These are phyloP conservation scores for Strigamia crassipes DNA, from an alignment of 2,888 invertebrate genomes.

Conservation along the genomic window DNA sequence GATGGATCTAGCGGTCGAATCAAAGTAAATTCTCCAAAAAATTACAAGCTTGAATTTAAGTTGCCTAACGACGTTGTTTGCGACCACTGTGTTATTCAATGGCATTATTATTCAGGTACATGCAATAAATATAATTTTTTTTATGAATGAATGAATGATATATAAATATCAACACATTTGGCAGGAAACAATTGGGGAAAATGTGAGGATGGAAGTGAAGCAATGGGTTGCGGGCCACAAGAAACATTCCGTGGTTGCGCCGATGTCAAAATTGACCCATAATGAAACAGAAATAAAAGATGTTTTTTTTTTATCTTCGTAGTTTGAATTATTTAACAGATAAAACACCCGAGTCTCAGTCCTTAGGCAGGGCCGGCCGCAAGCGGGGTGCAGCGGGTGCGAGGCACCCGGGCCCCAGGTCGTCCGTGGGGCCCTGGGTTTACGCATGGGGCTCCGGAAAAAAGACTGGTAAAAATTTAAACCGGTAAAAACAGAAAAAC, in stretches of 20 bases:
- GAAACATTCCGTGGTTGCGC: conserved; percentile 43
- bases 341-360: no score
- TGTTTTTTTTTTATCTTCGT: no score
- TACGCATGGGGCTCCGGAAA: no score
- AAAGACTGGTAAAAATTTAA: no score
- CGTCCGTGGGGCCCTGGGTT: no score
- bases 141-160: neutral
- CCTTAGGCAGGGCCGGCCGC: no score
- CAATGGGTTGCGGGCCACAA: conserved; percentile 18
- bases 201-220: neutral
- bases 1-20: conserved; percentile 56
- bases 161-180: neutral
- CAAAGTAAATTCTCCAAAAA: conserved; percentile 53
- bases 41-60: conserved; percentile 54
- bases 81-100: conserved; percentile 64
- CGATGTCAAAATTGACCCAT: neutral
- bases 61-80: conserved; percentile 63
- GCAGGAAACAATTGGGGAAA: conserved; percentile 33
- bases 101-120: conserved; percentile 63
- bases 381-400: no score
- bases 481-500: no score
- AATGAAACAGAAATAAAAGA: neutral
- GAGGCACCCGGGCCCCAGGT: no score
- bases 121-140: neutral
- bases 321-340: no score